Conservation (phyloP, 2,888 invertebrate species). For the Thymelicus sylvestris region DNA sequence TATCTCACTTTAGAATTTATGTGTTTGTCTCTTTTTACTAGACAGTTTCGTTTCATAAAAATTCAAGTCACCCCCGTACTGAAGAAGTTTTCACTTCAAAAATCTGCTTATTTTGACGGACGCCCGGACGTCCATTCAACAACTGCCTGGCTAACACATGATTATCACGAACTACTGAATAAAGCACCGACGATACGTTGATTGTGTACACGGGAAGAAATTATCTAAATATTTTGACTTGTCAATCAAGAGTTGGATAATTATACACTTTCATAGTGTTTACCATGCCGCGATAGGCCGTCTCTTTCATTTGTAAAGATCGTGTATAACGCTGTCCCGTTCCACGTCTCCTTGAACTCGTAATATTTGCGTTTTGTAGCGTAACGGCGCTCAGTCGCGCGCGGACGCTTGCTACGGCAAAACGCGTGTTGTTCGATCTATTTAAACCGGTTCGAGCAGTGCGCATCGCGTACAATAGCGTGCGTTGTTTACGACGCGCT, state of each 20-base stretch:
- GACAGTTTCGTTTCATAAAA: too few relatives aligned
- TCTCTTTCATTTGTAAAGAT: slow-evolving; percentile 2
- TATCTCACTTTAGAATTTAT: too few relatives aligned
- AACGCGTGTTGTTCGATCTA: too few relatives aligned
- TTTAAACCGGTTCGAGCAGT: too few relatives aligned
- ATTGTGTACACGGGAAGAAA: slow-evolving; percentile 28
- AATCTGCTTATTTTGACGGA: neutral
- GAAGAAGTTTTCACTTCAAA: too few relatives aligned
- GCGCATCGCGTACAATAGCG: too few relatives aligned
- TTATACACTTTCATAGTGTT: slow-evolving; percentile 43
- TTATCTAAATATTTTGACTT: slow-evolving; percentile 43
- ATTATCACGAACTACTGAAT: neutral
- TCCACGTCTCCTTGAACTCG: slow-evolving; percentile 32
- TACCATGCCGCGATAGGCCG: slow-evolving; percentile 25
- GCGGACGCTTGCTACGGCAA: too few relatives aligned
- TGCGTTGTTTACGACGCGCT: too few relatives aligned
- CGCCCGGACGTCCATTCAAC: neutral
- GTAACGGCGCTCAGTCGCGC: slow-evolving; percentile 7
- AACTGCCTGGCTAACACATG: neutral
- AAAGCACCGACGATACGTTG: slow-evolving; percentile 7
- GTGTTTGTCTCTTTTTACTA: too few relatives aligned
- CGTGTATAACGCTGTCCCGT: slow-evolving; percentile 12
- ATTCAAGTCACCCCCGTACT: too few relatives aligned
- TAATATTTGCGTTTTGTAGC: slow-evolving; percentile 36
- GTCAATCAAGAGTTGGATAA: slow-evolving; percentile 35